Evolutionary conservation across 1,140 invertebrate genomes (phyloP).

Genomic region (Asbolus verrucosus): DNA sequence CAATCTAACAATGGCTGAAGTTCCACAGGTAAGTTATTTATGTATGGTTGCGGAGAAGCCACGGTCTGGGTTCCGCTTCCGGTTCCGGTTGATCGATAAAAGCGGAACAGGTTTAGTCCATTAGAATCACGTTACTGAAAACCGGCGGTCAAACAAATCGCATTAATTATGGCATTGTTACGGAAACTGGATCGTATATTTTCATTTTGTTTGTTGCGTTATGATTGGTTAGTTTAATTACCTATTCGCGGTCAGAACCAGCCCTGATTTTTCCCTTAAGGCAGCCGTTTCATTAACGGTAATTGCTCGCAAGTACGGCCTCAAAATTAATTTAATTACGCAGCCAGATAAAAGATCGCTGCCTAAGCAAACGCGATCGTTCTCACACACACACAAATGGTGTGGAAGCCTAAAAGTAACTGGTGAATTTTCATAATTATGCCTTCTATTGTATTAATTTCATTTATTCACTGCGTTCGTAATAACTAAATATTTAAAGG

Average conservation of each 20-base stretch:
- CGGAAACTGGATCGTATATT: conserved; percentile 33
- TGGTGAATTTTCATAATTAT: too few species aligned
- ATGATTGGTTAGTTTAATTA: conserved; percentile 5
- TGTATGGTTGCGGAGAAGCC: conserved; percentile 3
- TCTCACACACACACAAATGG: too few species aligned
- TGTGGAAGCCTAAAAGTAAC: too few species aligned
- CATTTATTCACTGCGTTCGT: too few species aligned
- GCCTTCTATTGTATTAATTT: too few species aligned
- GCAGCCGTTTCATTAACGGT: neutral
- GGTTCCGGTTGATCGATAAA: conserved; percentile 41
- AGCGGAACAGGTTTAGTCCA: conserved; percentile 45
- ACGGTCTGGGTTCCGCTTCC: conserved; percentile 36
- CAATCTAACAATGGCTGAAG: conserved; percentile 13
- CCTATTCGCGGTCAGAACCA: neutral
- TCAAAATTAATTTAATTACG: too few species aligned
- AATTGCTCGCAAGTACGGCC: too few species aligned
- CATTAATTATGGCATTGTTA: conserved; percentile 43
- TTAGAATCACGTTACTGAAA: conserved; percentile 43
- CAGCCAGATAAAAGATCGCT: too few species aligned
- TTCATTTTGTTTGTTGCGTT: conserved; percentile 21
- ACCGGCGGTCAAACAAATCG: conserved; percentile 37
- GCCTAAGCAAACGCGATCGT: too few species aligned
- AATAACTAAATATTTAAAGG: too few species aligned
- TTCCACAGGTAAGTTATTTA: conserved; percentile 30
- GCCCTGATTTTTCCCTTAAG: neutral